These are phyloP conservation scores for Nymphicus hollandicus DNA, from an alignment of 2,113 vertebrate species.

Conservation along the genomic window DNA sequence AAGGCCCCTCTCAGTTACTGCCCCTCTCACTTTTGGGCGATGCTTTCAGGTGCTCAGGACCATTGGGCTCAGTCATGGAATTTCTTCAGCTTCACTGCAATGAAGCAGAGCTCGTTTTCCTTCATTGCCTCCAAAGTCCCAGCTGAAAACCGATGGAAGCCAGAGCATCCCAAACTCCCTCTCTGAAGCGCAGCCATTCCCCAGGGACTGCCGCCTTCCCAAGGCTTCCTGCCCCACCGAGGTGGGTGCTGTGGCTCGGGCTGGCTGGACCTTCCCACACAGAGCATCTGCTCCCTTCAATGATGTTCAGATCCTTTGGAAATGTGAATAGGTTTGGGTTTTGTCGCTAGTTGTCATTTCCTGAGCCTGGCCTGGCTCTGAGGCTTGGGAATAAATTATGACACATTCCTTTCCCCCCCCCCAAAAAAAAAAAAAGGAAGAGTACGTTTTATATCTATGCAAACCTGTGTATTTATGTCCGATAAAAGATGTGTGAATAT, in stretches of 20 bases:
- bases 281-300: background rate
- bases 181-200: background rate
- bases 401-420: background rate
- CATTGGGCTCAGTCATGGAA: background rate
- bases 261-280: background rate
- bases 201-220: background rate
- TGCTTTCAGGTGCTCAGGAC: background rate
- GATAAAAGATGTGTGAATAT: conserved; percentile 93
- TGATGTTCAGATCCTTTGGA: conserved; percentile 50
- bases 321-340: conserved; percentile 60
- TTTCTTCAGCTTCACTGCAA: background rate
- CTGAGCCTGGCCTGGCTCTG: conserved; percentile 20
- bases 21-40: background rate
- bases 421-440: background rate
- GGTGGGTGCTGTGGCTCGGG: fast-evolving
- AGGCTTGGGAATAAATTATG: conserved; percentile 37
- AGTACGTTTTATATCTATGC: conserved; percentile 55
- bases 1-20: background rate
- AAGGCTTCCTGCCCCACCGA: background rate
- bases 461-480: conserved; percentile 84
- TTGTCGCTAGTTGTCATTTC: background rate
- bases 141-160: background rate
- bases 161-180: background rate
- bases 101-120: background rate
- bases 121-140: background rate